phyloP scores from a whole-genome alignment of 2,888 invertebrate species.

The Oligia strigilis region DNA sequence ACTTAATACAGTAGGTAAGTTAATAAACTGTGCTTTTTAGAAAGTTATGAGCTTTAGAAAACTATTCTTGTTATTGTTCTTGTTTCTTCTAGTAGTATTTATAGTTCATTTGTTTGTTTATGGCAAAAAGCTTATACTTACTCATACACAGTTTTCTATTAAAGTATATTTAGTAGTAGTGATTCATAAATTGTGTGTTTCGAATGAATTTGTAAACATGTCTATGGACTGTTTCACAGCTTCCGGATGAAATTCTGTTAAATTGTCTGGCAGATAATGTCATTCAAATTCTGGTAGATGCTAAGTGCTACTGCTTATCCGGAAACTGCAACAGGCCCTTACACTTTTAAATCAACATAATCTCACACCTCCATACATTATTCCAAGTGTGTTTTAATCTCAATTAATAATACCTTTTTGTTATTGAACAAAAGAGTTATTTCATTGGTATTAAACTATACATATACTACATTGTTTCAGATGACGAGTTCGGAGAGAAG shows the following conservation, averaged over 20 bases:
- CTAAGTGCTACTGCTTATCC: background rate
- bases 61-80: background rate
- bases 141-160: background rate
- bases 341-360: background rate
- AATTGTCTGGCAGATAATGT: background rate
- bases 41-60: background rate
- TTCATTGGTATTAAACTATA: background rate
- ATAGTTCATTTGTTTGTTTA: background rate
- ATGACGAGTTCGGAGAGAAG: slow-evolving; percentile 97
- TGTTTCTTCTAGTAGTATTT: background rate
- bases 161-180: background rate
- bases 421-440: background rate
- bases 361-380: slow-evolving; percentile 3
- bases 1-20: background rate
- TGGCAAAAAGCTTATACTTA: background rate
- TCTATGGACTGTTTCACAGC: background rate
- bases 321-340: background rate
- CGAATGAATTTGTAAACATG: background rate
- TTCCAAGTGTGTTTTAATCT: slow-evolving; percentile 18
- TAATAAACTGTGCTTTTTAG: background rate
- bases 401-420: background rate
- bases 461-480: slow-evolving; percentile 90
- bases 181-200: background rate
- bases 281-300: background rate
- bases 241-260: background rate